Conservation (phyloP, 1,140 invertebrate genomes). For the Vanessa atalanta region DNA sequence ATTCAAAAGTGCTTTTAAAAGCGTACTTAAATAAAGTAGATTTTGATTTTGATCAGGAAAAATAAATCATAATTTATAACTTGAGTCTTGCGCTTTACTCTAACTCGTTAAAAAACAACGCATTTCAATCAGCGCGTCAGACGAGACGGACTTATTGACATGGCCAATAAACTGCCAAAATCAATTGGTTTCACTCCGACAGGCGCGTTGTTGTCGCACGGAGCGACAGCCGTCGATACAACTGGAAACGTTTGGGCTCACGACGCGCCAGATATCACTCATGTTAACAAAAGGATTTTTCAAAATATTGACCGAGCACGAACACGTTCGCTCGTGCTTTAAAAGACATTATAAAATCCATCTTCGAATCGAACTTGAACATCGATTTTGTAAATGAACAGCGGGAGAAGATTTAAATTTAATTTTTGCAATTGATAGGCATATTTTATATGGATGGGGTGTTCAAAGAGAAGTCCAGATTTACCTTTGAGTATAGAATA, state of each 20-base stretch:
- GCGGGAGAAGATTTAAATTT: too few species aligned
- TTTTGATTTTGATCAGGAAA: too few species aligned
- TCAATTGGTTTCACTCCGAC: conserved; percentile 54
- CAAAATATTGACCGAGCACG: conserved; percentile 7
- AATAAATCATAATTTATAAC: background rate
- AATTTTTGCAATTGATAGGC: too few species aligned
- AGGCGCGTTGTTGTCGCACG: conserved; percentile 27
- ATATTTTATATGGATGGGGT: too few species aligned
- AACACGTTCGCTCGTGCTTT: background rate
- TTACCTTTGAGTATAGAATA: too few species aligned
- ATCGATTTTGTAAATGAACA: background rate
- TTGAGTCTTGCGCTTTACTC: background rate
- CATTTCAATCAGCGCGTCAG: conserved; percentile 53
- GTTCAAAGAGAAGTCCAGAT: too few species aligned
- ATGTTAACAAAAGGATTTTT: background rate
- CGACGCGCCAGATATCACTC: conserved; percentile 7
- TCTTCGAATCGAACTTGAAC: background rate
- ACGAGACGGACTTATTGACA: conserved; percentile 58
- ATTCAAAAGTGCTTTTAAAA: too few species aligned
- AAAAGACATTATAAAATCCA: background rate
- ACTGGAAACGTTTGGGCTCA: conserved; percentile 16
- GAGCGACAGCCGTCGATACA: conserved; percentile 31
- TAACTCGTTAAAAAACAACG: conserved; percentile 38
- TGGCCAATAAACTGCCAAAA: conserved; percentile 59
- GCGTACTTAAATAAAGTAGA: too few species aligned